Evolutionary conservation across 2,888 invertebrate species (phyloP), one percentile per base, ranked within the genome.

Genomic region (Mycalesis mineus): DNA sequence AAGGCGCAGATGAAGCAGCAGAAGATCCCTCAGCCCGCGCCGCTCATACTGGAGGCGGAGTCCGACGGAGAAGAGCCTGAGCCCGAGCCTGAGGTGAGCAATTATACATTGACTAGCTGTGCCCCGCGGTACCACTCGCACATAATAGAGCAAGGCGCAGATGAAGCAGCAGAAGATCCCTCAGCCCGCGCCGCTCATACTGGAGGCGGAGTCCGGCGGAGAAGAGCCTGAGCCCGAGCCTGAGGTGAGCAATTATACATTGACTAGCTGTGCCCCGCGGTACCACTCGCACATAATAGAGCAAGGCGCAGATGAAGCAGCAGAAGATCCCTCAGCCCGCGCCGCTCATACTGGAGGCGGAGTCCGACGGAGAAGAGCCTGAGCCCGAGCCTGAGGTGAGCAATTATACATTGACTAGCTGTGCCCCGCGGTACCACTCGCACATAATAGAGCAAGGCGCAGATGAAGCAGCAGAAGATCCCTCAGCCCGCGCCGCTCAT

Each of bases 21-120:
- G 11, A 83, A 82, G 74, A 83, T 88, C 14, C 88, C 88, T 1
- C 78, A 76, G 61, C 88, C 89, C 0, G 79, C 81, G 62, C 88
- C 88, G 0, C 58, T 84, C n/a, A 63, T 88, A 7, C 73, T 88
- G n/a, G 84, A 88, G 72, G 82, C 78, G 0, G 81, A 90, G 45
- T 82, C 83, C 1, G 83, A 80, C 6, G 73, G 65, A 0, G 78
- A 78, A 5, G 68, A 61, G 6, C 36, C 71, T 7, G 82, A 84
- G 13, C 70, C 73, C 0, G 77, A 83, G 8, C 65, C 68, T 0
- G 84, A 85, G 74, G 78, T 78, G 15, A 47, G 51, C 0, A 4
- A 36, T 22, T 22, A 22, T 22, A 2, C 5, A 22, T 22, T n/a
- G n/a, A n/a, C n/a, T n/a, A n/a, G n/a, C n/a, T n/a, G n/a, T n/a